Base-by-base conservation (phyloP, 2,113 vertebrate genomes). In the Anser cygnoides region DNA sequence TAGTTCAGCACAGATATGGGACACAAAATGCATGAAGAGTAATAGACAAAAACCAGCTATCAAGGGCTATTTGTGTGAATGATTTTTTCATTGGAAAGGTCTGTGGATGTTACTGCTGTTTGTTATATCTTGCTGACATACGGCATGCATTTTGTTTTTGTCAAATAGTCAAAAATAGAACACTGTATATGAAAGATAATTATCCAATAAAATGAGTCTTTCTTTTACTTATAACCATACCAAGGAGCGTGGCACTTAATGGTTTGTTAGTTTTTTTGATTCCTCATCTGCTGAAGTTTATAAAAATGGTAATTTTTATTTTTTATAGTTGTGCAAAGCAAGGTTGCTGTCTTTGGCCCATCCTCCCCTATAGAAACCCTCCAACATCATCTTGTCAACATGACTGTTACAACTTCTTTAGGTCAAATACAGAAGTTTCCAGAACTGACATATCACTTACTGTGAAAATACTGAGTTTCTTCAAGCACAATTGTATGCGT, bases 61-160 rank as follows among this genome's bases (percentile, higher is more conserved):
- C 33, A 44, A 85, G 63, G 88, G 23, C 23, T 90, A 39, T 94
- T 93, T 97, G 37, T 81, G 18, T 73, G 81, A 95, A 22, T 89
- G 39, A 77, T 82, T 97, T 97, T 96, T 83, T 96, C 59, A 46
- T 58, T 62, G 83, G 59, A 76, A 92, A 63, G 13, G 31, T 84
- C 29, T 93, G 10, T 28, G 41, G 31, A 72, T 73, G 35, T 22
- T 71, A 43, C 54, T 90, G 62, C 13, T 93, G 87, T 92, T 96
- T 87, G 17, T 96, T 91, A 39, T 55, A 41, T 84, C 58, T 66
- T 94, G 16, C 87, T 95, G 70, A 58, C 70, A 50, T 90, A 58
- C n/a, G 78, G 63, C 39, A 25, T 84, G 50, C 5, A 1, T 95
- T 96, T 94, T 80, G 35, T 91, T 92, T 96, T 79, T 44, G 15